Conservation (phyloP, 2,888 invertebrate species). For the Torymus tubicola region DNA sequence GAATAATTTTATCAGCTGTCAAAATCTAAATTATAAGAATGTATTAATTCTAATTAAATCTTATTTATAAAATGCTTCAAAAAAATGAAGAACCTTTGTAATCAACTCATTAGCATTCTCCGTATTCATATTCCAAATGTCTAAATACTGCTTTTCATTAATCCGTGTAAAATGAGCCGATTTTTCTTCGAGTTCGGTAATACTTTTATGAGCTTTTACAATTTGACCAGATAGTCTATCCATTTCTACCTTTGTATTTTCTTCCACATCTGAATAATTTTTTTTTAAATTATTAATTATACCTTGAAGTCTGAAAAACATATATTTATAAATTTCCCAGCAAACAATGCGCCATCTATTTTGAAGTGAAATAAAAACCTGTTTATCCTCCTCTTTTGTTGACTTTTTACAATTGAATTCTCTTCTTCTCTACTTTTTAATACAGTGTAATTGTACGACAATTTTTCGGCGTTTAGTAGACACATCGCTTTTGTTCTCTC, state of each 20-base stretch:
- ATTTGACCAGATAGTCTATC: constrained; percentile 84
- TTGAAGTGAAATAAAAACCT: constrained; percentile 75
- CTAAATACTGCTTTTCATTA: constrained; percentile 82
- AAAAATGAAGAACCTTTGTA: constrained; percentile 70
- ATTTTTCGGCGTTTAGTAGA: constrained; percentile 90
- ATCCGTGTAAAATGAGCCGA: constrained; percentile 81
- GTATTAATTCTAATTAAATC: neutral
- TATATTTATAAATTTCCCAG: neutral
- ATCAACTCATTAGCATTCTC: constrained; percentile 77
- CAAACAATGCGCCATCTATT: constrained; percentile 6
- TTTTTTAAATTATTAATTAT: constrained; percentile 82
- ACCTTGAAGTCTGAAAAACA: constrained; percentile 81
- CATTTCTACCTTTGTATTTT: constrained; percentile 82
- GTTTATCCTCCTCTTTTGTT: constrained; percentile 87
- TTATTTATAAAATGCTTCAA: neutral
- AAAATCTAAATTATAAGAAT: constrained; percentile 74
- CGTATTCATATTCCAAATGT: constrained; percentile 82
- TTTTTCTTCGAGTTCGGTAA: constrained; percentile 84
- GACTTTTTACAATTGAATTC: constrained; percentile 86
- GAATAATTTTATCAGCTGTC: constrained; percentile 80
- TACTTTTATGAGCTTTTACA: constrained; percentile 81
- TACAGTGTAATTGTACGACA: constrained; percentile 93
- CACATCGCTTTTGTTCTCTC: constrained; percentile 88
- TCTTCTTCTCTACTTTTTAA: constrained; percentile 92
- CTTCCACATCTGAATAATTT: constrained; percentile 83